Percentiles rank a stretch among this genome's conserved stretches.
Conservation (phyloP, 2,797 vertebrate genomes). For the Syngnathus rostellatus region DNA sequence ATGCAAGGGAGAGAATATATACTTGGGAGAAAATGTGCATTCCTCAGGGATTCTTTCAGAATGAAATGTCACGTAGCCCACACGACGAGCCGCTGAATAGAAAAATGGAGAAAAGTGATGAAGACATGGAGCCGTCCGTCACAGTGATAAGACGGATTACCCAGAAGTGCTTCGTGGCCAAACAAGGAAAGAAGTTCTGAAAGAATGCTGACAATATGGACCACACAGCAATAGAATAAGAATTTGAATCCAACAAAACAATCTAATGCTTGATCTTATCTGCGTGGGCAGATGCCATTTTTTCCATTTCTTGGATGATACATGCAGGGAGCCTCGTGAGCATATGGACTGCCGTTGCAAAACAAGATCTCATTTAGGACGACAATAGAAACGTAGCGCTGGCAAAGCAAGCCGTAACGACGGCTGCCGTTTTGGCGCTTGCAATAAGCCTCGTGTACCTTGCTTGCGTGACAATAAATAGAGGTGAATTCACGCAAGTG, state of each 20-base stretch:
- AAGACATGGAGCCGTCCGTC: too few species aligned
- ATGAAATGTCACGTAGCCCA: too few species aligned
- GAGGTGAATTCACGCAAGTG: neutral
- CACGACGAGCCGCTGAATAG: too few species aligned
- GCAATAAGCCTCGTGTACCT: constrained; percentile 29
- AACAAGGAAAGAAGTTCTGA: too few species aligned
- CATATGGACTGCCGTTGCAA: constrained; percentile 48
- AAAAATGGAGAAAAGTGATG: too few species aligned
- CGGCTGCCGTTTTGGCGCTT: constrained; percentile 26
- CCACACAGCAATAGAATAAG: neutral
- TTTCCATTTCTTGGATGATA: constrained; percentile 8
- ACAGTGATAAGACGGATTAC: too few species aligned
- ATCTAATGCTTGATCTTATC: neutral
- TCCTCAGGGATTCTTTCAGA: too few species aligned
- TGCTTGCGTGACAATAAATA: constrained; percentile 1
- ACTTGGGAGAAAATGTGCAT: too few species aligned
- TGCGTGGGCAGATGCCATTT: constrained; percentile 9
- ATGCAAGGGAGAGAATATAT: too few species aligned
- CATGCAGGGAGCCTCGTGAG: constrained; percentile 35
- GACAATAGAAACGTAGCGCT: constrained; percentile 44
- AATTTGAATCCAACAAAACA: neutral
- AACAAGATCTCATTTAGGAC: constrained; percentile 34
- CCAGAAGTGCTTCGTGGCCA: too few species aligned
- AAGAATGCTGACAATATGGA: neutral
- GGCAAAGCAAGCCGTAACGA: constrained; percentile 18